Base-by-base conservation (phyloP, 1,140 invertebrate genomes). In the Macrosteles quadrilineatus region DNA sequence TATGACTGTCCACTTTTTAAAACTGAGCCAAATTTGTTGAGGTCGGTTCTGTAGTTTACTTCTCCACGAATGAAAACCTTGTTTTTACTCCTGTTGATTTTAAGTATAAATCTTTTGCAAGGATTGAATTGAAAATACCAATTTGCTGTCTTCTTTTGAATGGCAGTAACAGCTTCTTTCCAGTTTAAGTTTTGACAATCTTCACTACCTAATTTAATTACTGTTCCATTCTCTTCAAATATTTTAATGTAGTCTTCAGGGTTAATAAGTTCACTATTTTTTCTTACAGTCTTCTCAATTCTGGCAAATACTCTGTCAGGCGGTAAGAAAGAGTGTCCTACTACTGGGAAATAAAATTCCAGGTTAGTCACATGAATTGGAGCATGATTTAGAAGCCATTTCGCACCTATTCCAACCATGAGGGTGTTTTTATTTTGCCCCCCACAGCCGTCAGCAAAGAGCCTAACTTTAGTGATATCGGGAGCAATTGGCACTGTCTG, bases 341-440 rank as follows among this genome's bases (percentile, higher is more conserved):
- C 59, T n/a, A 78, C 71, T 19, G 75, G 74, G 67, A 75, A 76
- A 17, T 73, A 12, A 11, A 75, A n/a, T 36, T 71, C 76, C 14
- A 79, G 27, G 59, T 45, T 36, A 55, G 73, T 67, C 0, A 78
- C 32, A 66, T 75, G 40, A 30, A 25, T 1, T 11, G 76, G 71
- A 21, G 75, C 72, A 62, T 75, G 45, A 57, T 30, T n/a, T 47
- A 53, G 66, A 0, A 79, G 57, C 73, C 71, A 78, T 66, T 74
- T 73, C 11, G 47, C 64, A n/a, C 72, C 30, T 76, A 74, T 70
- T 40, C 70, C 76, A n/a, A 74, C 71, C 14, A 78, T 53, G 30
- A 76, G 73, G 19, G 73, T 63, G 69, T 78, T 80, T 75, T 79
- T 80, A 69, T 80, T 78, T 67, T 78, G 77, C 12, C 72, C 74